phyloP scores from a whole-genome alignment of 2,797 vertebrate species.

The Crenuchus spilurus region DNA sequence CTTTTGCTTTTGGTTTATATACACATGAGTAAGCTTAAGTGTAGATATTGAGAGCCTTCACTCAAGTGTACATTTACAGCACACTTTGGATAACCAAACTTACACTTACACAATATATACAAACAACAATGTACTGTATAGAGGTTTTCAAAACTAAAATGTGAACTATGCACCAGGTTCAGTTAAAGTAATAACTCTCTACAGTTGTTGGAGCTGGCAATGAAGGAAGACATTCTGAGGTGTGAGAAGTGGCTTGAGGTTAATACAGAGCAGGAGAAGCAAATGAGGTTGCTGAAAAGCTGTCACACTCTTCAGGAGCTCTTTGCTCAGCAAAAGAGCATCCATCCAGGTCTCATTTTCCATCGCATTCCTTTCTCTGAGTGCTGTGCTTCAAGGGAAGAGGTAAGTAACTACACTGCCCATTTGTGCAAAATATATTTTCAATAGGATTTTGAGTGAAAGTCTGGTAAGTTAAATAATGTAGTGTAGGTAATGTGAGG shows the following conservation, averaged over 20 bases:
- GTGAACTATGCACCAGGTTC: neutral
- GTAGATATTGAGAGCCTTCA: no score
- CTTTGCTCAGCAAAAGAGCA: slow-evolving; percentile 76
- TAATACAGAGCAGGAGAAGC: slow-evolving; percentile 73
- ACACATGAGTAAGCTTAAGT: no score
- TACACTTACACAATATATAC: no score
- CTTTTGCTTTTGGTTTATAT: no score
- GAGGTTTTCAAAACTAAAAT: neutral
- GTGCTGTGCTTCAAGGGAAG: slow-evolving; percentile 80
- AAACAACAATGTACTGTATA: no score
- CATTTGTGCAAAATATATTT: neutral
- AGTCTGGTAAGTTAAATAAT: neutral
- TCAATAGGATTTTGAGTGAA: no score
- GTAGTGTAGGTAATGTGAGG: neutral
- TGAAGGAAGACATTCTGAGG: slow-evolving; percentile 77
- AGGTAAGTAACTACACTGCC: slow-evolving; percentile 66
- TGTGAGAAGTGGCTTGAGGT: slow-evolving; percentile 76
- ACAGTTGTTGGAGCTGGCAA: slow-evolving; percentile 77
- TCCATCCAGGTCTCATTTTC: slow-evolving; percentile 76
- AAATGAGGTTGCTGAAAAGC: slow-evolving; percentile 80
- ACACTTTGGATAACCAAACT: no score
- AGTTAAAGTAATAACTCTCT: neutral
- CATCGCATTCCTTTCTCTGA: slow-evolving; percentile 79
- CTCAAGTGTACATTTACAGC: no score
- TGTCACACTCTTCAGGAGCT: slow-evolving; percentile 81